Percentiles rank a stretch among this genome's conserved stretches.
These are phyloP conservation scores for Rousettus madagascariensis DNA, from an alignment of 2,797 vertebrate species.

Conservation along the genomic window DNA sequence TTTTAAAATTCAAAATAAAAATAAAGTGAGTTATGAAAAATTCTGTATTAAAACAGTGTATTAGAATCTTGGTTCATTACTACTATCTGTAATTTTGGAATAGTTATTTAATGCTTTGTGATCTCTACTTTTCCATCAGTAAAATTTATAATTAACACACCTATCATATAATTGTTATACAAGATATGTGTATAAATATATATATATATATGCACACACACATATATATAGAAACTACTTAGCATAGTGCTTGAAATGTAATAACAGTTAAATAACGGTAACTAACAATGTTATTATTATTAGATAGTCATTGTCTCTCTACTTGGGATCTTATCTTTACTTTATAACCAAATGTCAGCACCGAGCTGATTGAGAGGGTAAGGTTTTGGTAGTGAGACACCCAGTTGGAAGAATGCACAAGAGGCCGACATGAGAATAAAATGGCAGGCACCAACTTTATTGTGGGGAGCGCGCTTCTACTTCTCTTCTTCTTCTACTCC, in stretches of 20 bases:
- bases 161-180: neutral
- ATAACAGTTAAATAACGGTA: neutral
- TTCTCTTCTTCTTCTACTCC: too few species aligned
- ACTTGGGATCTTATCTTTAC: neutral
- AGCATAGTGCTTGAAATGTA: neutral
- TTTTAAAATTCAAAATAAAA: too few species aligned
- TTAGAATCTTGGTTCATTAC: neutral
- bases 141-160: neutral
- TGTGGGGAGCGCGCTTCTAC: too few species aligned
- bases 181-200: too few species aligned
- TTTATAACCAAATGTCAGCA: neutral
- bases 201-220: too few species aligned
- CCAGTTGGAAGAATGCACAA: too few species aligned
- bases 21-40: neutral
- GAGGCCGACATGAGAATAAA: too few species aligned
- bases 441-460: too few species aligned
- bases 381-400: too few species aligned
- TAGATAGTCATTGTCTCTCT: neutral
- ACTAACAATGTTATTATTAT: neutral
- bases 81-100: neutral
- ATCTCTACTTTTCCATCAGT: neutral
- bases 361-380: too few species aligned
- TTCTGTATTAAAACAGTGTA: neutral
- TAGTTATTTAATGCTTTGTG: neutral
- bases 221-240: neutral